Evolutionary conservation across 35 echinoderm and acorn worm genomes (phyloP).

Genomic region (Apostichopus japonicus): DNA sequence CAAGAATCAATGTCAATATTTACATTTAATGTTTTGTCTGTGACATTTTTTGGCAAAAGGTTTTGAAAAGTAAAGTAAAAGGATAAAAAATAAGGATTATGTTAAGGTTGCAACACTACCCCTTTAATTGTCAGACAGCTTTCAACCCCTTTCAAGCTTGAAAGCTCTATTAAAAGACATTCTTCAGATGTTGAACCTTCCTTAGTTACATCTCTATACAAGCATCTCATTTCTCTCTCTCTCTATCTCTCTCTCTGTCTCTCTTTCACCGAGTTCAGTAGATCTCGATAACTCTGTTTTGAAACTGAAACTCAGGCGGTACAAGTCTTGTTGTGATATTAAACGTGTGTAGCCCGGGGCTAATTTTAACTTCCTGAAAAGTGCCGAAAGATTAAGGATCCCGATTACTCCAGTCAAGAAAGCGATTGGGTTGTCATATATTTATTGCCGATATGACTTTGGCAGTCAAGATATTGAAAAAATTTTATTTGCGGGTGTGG

Average conservation of each 20-base stretch:
- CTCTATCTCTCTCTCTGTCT: background rate
- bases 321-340: constrained; percentile 31
- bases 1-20: too few relatives aligned
- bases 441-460: background rate
- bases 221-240: background rate
- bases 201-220: background rate
- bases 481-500: too few relatives aligned
- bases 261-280: background rate
- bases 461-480: background rate
- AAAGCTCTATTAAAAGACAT: background rate
- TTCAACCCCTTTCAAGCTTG: constrained; percentile 1
- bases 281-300: constrained; percentile 24
- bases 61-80: too few relatives aligned
- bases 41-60: too few relatives aligned
- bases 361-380: constrained; percentile 43
- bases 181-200: background rate
- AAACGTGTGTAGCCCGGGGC: constrained; percentile 13
- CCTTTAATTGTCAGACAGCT: constrained; percentile 18
- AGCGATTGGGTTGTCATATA: background rate
- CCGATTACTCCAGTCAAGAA: background rate
- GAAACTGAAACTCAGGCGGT: constrained; percentile 11
- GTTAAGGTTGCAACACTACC: background rate
- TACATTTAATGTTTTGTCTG: too few relatives aligned
- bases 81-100: background rate
- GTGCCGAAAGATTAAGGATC: constrained; percentile 38